Base-by-base conservation (phyloP, 2,888 invertebrate genomes). In the Lypha dubia region DNA sequence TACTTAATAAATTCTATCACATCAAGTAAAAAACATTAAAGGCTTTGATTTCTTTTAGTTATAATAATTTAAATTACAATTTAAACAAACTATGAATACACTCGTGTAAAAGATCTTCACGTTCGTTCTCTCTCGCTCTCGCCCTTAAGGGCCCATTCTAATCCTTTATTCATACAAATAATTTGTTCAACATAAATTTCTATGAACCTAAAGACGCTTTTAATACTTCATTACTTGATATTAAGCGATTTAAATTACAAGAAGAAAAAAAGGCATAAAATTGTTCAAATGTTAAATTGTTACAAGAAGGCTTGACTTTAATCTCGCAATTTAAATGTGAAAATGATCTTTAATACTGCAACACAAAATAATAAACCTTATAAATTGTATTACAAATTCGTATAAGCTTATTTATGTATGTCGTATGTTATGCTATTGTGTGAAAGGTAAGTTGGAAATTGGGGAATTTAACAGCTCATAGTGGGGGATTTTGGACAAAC, bases 141-240 rank as follows among this genome's bases (percentile, higher is more conserved):
- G n/a, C n/a, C n/a, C n/a, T 35, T 53, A 63, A 11, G 5, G 5
- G 15, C n/a, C 4, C 63, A 56, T 56, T 71, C 6, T 46, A 35
- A 46, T 38, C 38, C 22, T 15, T 20, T 46, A 56, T 65, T 65
- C 70, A 71, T 56, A 71, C 63, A 20, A 71, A 79, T n/a, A n/a
- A n/a, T n/a, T 68, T 80, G 74, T 74, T 35, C 67, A 73, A 49
- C 22, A 22, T 80, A 8, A 51, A 73, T n/a, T 60, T 79, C 56
- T 22, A 24, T 53, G 15, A 41, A 32, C 60, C n/a, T 62, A 35
- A 74, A 65, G 8, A 24, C 67, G 22, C 24, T 75, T 71, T 76
- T 76, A 83, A 83, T 79, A 73, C 79, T 80, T 76, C 83, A 85
- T 83, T 83, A 73, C 35, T 60, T 73, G 51, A 35, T 83, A 46